These are phyloP conservation scores for Epizoanthus fatuus DNA, from an alignment of 92 coral and sea anemone species.

Conservation along the genomic window DNA sequence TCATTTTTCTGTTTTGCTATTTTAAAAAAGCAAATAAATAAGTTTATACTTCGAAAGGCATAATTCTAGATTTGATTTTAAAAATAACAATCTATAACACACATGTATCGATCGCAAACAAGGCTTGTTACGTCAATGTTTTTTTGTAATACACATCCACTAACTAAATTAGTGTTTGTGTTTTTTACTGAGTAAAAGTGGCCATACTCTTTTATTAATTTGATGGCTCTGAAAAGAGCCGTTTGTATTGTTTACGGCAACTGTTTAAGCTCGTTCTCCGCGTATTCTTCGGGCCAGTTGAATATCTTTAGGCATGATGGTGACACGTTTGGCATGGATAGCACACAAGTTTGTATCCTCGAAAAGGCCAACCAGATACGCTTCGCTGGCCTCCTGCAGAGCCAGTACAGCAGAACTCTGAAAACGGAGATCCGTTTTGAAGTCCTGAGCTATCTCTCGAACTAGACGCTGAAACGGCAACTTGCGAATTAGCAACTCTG, in stretches of 20 bases:
- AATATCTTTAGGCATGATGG: constrained; percentile 94
- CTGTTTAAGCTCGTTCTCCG: constrained; percentile 81
- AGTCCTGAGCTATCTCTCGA: constrained; percentile 87
- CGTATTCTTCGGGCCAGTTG: constrained; percentile 94
- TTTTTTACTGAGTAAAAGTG: too few species aligned
- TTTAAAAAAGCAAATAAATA: too few species aligned
- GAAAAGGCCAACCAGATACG: constrained; percentile 86
- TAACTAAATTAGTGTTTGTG: too few species aligned
- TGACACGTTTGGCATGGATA: constrained; percentile 92
- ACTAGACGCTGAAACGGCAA: constrained; percentile 90
- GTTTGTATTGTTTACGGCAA: too few species aligned
- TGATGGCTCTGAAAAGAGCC: too few species aligned
- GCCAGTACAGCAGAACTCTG: constrained; percentile 93
- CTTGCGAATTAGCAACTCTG: constrained; percentile 90
- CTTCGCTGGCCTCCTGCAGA: constrained; percentile 93
- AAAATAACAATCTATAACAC: too few species aligned
- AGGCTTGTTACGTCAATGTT: too few species aligned
- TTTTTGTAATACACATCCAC: background rate
- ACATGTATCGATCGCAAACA: too few species aligned
- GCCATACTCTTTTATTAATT: too few species aligned
- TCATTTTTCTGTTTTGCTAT: too few species aligned
- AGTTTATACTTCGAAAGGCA: too few species aligned
- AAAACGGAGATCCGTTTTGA: constrained; percentile 90
- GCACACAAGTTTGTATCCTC: constrained; percentile 94
- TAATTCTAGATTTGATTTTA: too few species aligned